A percentile compares a stretch with the other conserved stretches of the same genome.
Evolutionary conservation across 2,797 vertebrate species (phyloP).

Genomic region (Pipistrellus pygmaeus): DNA sequence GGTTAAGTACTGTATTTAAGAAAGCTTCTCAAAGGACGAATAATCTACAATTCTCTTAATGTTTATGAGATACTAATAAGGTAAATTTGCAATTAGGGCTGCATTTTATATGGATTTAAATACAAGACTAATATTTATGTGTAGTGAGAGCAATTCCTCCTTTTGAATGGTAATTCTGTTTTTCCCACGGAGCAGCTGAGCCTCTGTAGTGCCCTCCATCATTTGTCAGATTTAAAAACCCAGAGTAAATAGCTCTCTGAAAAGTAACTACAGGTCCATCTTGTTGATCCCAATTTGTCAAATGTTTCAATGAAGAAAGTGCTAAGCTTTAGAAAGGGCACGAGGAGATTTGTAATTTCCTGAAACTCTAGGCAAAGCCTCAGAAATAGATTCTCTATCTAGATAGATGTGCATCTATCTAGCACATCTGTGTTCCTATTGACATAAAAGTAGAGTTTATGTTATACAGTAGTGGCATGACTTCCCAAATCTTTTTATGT

Average conservation of each 20-base stretch:
- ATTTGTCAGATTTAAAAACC: conserved; percentile 70
- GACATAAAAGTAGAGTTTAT: conserved; percentile 54
- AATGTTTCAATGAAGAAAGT: conserved; percentile 43
- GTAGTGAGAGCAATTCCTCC: conserved; percentile 20
- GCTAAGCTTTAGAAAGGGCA: conserved; percentile 51
- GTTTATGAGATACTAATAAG: conserved; percentile 66
- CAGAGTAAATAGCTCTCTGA: conserved; percentile 67
- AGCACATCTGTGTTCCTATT: neutral
- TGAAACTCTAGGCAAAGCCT: neutral
- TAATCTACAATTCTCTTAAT: conserved; percentile 64
- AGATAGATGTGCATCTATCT: conserved; percentile 59
- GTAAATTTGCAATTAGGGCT: conserved; percentile 74
- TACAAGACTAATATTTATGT: conserved; percentile 70
- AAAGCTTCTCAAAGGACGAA: conserved; percentile 49
- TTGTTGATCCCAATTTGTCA: conserved; percentile 73
- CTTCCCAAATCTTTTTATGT: neutral
- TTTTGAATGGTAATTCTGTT: conserved; percentile 66
- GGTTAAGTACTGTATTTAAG: conserved; percentile 66
- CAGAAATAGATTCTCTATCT: conserved; percentile 48
- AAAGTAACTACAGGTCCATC: conserved; percentile 64
- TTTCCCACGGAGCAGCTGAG: conserved; percentile 62
- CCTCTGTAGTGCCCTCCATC: conserved; percentile 31
- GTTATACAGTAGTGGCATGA: conserved; percentile 26
- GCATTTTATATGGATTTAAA: conserved; percentile 79
- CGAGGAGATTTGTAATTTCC: conserved; percentile 45